These are phyloP conservation scores for Centropus bengalensis DNA, from an alignment of 2,113 vertebrate species.

Conservation along the genomic window DNA sequence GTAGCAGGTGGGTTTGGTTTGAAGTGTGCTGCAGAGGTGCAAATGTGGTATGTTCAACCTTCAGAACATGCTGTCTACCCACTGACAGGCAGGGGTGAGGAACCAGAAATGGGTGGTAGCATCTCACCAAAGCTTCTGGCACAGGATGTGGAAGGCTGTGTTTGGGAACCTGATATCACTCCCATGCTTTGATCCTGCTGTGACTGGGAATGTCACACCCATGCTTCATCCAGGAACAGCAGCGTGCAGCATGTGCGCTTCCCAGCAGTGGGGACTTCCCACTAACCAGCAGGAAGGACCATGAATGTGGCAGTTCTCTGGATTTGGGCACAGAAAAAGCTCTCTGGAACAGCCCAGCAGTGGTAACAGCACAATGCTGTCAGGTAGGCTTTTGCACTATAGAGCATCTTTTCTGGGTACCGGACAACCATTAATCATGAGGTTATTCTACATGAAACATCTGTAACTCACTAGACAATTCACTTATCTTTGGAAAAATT, in stretches of 20 bases:
- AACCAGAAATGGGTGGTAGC: not conserved
- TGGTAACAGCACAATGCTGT: too few species aligned
- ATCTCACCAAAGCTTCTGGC: not conserved
- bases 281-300: not conserved
- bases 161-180: not conserved
- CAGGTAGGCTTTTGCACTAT: not conserved
- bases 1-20: not conserved
- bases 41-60: not conserved
- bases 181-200: not conserved
- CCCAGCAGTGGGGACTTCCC: not conserved
- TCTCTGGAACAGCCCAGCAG: not conserved
- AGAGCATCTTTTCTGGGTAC: not conserved
- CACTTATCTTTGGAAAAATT: not conserved
- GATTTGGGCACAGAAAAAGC: not conserved
- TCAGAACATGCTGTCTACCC: not conserved
- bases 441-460: not conserved
- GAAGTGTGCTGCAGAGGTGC: not conserved
- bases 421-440: not conserved
- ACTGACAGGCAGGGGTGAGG: not conserved
- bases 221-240: not conserved
- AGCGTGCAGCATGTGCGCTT: not conserved
- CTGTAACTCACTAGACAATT: not conserved
- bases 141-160: not conserved
- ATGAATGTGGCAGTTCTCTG: not conserved
- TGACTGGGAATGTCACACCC: not conserved